A percentile compares a stretch with the other conserved stretches of the same genome.
Evolutionary conservation across 2,888 invertebrate genomes (phyloP).

Genomic region (Melangyna quadrimaculata): DNA sequence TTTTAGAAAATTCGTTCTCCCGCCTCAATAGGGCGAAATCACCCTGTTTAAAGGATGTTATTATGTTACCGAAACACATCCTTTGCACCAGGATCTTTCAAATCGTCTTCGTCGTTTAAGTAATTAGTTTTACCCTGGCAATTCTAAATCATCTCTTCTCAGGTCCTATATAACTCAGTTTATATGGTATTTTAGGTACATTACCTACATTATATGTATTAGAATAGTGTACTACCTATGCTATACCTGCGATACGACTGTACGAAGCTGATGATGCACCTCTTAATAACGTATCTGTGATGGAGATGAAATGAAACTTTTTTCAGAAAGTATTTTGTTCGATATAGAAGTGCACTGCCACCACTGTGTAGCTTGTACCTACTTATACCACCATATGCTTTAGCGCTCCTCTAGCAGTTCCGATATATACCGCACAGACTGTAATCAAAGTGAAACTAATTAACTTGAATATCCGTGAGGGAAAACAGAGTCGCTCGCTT

Average conservation of each 20-base stretch:
- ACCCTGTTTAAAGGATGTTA: conserved; percentile 22
- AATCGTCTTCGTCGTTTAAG: conserved; percentile 60
- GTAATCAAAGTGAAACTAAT: conserved; percentile 69
- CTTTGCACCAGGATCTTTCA: conserved; percentile 27
- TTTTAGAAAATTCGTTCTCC: too few relatives aligned
- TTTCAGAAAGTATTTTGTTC: background rate
- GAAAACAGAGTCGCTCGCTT: conserved; percentile 24
- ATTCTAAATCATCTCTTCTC: conserved; percentile 60
- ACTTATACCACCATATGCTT: conserved; percentile 36
- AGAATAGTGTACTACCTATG: too few relatives aligned
- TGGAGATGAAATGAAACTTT: conserved; percentile 28
- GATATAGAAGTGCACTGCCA: conserved; percentile 24
- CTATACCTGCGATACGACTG: background rate
- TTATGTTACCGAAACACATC: conserved; percentile 26
- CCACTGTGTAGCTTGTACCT: too few relatives aligned
- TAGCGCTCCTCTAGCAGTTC: background rate
- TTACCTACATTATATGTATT: too few relatives aligned
- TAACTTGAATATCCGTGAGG: conserved; percentile 62
- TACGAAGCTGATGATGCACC: background rate
- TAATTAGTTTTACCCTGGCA: conserved; percentile 65
- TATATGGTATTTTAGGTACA: too few relatives aligned
- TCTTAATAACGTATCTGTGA: conserved; percentile 11
- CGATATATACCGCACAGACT: conserved; percentile 22
- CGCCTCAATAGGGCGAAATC: too few relatives aligned
- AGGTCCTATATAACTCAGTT: background rate